These are phyloP conservation scores for Oceanodroma tethys DNA, from an alignment of 2,113 vertebrate genomes.

Conservation along the genomic window DNA sequence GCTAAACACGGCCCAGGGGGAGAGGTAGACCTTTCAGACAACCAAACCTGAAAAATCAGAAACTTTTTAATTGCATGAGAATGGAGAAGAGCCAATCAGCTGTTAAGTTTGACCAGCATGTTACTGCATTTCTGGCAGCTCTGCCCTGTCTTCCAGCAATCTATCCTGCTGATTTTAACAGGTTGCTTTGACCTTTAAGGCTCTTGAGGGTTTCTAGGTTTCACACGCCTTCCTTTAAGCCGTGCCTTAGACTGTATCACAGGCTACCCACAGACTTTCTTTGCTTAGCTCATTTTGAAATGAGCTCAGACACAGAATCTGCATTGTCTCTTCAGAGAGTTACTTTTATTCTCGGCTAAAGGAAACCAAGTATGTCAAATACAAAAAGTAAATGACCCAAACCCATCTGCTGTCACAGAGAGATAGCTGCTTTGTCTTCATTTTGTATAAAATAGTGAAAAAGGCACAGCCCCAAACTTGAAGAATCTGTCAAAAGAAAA, in stretches of 20 bases:
- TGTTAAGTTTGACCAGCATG: background rate
- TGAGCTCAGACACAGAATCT: background rate
- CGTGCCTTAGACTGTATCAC: fast-evolving
- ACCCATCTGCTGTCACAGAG: background rate
- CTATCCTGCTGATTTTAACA: background rate
- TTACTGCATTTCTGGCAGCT: background rate
- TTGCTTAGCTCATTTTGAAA: background rate
- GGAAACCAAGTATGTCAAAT: background rate
- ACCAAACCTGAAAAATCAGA: background rate
- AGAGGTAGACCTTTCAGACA: background rate
- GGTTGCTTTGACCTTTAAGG: constrained; percentile 1
- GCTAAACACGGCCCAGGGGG: background rate
- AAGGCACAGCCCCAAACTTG: background rate
- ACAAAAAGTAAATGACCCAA: background rate
- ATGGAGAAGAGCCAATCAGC: background rate
- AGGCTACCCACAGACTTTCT: background rate
- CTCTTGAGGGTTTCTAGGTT: background rate
- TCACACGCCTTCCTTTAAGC: background rate
- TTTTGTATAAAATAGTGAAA: background rate
- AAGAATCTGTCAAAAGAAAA: constrained; percentile 7
- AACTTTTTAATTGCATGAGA: background rate
- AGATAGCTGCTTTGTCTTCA: background rate
- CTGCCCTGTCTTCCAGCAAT: background rate
- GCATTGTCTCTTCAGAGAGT: background rate
- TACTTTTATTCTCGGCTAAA: background rate